Evolutionary conservation across 2,888 invertebrate genomes (phyloP), one percentile per base, ranked within the genome.

Genomic region (Pachydiplax longipennis): DNA sequence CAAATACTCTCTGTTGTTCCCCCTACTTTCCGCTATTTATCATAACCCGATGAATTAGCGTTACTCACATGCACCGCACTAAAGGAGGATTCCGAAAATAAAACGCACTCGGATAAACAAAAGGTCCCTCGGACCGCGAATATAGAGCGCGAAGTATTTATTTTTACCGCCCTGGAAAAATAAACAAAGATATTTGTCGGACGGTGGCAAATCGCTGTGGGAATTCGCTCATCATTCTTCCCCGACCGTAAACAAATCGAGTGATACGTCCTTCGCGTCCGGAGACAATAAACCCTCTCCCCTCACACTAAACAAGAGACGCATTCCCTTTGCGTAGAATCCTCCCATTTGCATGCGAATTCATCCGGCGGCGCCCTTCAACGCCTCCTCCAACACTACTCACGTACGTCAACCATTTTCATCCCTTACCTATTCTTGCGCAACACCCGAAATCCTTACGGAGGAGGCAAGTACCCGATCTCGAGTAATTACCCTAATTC

Each of bases 401-500:
- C 81, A 44, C 81, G 13, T n/a, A 44, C 81, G 6, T 61, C 65
- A 22, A 18, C 25, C 44, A 10, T 44, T 44, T 10, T 8, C 44
- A 44, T 44, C 10, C 44, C 10, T 0, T 0, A 10, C 44, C 65
- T 12, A 65, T n/a, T 65, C 65, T 65, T 25, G 65, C 65, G 65
- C n/a, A 65, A 65, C 65, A 65, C 65, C 37, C 80, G 80, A 37
- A 35, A 80, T 37, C 80, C 80, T 80, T 80, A 35, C 35, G 15
- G 80, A 53, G 31, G 15, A 83, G 15, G 48, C 53, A 31, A 83
- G 82, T 44, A 53, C 82, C 25, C 31, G 82, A 31, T 83, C 44
- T 31, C 48, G 82, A 31, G 12, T 83, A 83, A 83, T 53, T 83
- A 83, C 82, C 82, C 82, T 83, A 48, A 83, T 83, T 83, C 82